Percentiles rank a stretch among this genome's conserved stretches.
Conservation (phyloP, 2,888 invertebrate genomes). For the Cantharis rustica region DNA sequence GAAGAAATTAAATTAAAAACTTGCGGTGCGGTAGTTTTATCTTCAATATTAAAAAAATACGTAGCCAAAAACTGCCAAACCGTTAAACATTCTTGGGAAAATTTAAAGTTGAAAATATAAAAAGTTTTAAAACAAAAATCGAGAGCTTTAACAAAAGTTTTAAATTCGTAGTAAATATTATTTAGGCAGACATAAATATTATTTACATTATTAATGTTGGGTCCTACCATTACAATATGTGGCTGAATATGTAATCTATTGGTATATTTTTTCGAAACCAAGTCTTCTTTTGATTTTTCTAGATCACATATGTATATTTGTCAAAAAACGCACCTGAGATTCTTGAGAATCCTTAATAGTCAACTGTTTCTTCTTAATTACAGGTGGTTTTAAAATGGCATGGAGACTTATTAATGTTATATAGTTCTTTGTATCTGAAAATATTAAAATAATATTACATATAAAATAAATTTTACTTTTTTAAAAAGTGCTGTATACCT, state of each 20-base stretch:
- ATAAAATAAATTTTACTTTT: no score
- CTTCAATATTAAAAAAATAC: background rate
- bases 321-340: background rate
- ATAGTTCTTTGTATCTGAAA: background rate
- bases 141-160: background rate
- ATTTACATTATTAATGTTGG: no score
- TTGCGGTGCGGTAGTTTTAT: background rate
- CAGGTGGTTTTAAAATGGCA: background rate
- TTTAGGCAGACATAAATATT: no score
- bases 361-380: background rate
- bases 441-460: background rate
- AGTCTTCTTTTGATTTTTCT: background rate
- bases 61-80: background rate
- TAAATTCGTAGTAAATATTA: background rate
- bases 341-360: background rate
- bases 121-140: background rate
- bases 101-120: background rate
- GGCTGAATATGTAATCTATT: background rate
- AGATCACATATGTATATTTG: background rate
- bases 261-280: background rate
- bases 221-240: no score
- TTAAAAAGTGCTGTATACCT: background rate
- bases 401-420: background rate
- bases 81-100: background rate
- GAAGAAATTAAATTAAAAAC: background rate